phyloP scores from a whole-genome alignment of 1,140 invertebrate genomes.

The Hycleus cichorii region DNA sequence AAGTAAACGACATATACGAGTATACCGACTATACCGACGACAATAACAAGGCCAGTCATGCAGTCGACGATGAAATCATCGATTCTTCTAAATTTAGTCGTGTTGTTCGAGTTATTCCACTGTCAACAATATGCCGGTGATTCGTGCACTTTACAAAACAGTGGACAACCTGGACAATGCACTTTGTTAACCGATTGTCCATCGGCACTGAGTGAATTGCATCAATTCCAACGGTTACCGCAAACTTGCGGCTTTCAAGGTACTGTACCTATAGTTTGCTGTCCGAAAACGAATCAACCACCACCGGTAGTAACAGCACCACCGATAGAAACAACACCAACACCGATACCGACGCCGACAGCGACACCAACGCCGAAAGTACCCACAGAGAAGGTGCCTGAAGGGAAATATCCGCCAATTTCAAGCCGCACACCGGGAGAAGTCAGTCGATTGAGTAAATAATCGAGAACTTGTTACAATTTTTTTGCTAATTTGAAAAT shows the following conservation, averaged over 20 bases:
- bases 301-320: not conserved
- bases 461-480: too few relatives aligned
- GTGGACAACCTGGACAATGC: not conserved
- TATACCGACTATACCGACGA: too few relatives aligned
- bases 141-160: not conserved
- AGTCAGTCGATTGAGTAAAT: too few relatives aligned
- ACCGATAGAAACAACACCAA: too few relatives aligned
- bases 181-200: not conserved
- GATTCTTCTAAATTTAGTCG: too few relatives aligned
- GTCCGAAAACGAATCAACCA: not conserved
- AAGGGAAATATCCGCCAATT: not conserved
- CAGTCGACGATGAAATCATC: too few relatives aligned
- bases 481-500: not conserved
- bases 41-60: too few relatives aligned
- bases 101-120: not conserved
- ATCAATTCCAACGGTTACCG: not conserved
- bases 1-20: too few relatives aligned
- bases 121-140: not conserved
- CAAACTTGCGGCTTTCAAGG: conserved; percentile 9
- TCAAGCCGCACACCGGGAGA: not conserved
- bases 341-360: too few relatives aligned
- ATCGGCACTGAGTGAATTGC: not conserved
- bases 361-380: too few relatives aligned
- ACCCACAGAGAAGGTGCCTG: too few relatives aligned
- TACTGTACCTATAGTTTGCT: conserved; percentile 4